Conservation (phyloP, 1,140 invertebrate genomes). For the Brachionus manjavacas region DNA sequence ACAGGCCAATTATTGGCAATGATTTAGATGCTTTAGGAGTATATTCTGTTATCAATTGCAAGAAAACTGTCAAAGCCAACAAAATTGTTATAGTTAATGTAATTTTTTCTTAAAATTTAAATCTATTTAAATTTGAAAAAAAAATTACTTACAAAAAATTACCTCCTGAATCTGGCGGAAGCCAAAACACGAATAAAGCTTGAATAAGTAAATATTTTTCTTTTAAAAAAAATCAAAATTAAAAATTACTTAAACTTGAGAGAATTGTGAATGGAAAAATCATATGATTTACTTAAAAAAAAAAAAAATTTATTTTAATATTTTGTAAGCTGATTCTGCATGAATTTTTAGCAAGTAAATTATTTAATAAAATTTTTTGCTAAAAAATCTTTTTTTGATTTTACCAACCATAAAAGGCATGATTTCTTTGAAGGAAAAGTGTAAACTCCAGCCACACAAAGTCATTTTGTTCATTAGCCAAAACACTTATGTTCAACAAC, state of each 20-base stretch:
- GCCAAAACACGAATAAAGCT: constrained; percentile 42
- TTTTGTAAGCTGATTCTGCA: not conserved
- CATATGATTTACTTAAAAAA: constrained; percentile 38
- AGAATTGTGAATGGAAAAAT: constrained; percentile 41
- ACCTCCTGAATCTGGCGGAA: constrained; percentile 42
- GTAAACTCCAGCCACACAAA: constrained; percentile 40
- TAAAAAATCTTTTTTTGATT: not conserved
- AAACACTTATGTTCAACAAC: constrained; percentile 11
- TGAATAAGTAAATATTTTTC: not conserved
- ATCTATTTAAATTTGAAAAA: not conserved
- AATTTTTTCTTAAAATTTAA: constrained; percentile 33
- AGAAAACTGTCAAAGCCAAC: constrained; percentile 38
- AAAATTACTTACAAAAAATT: not conserved
- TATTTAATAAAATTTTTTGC: not conserved
- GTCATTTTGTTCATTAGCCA: not conserved
- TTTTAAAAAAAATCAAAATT: not conserved
- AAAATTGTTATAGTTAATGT: constrained; percentile 42
- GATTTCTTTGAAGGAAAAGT: constrained; percentile 10
- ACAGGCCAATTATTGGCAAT: constrained; percentile 38
- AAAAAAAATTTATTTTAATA: not conserved
- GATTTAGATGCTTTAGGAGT: constrained; percentile 33
- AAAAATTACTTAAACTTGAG: constrained; percentile 35
- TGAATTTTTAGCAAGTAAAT: not conserved
- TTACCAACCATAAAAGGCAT: constrained; percentile 33
- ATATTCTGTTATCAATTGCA: constrained; percentile 40